Evolutionary conservation across 2,113 vertebrate genomes (phyloP).

Genomic region (Origma solitaria): DNA sequence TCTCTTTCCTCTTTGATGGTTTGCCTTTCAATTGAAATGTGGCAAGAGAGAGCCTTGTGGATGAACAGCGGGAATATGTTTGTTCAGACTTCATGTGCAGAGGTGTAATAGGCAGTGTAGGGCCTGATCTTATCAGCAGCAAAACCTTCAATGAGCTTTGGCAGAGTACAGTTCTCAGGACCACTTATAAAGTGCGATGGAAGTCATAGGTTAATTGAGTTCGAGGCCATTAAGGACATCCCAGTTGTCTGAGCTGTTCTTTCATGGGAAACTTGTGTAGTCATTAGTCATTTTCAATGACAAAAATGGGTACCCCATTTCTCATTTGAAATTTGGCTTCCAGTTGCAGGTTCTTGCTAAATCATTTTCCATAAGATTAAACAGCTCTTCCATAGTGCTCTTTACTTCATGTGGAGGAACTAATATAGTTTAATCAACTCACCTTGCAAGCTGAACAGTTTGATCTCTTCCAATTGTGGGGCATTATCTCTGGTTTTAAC

Average conservation of each 20-base stretch:
- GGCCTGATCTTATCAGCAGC: background rate
- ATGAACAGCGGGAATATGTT: background rate
- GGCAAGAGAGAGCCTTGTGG: background rate
- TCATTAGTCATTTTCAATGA: background rate
- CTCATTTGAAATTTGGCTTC: background rate
- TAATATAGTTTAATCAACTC: background rate
- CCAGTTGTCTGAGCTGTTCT: background rate
- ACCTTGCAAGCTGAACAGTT: background rate
- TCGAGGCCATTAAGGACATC: background rate
- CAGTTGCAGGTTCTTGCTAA: background rate
- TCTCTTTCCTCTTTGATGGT: background rate
- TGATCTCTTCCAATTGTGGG: background rate
- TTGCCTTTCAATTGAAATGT: background rate
- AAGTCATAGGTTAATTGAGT: background rate
- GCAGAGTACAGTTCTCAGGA: background rate
- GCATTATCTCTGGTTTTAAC: background rate
- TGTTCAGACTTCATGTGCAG: background rate
- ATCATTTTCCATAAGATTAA: background rate
- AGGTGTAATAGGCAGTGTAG: background rate
- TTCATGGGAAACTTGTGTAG: background rate
- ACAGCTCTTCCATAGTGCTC: background rate
- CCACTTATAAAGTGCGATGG: background rate
- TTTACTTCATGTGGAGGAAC: background rate
- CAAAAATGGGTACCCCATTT: background rate
- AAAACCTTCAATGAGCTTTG: background rate